Evolutionary conservation across 2,797 vertebrate species (phyloP), one percentile per base, ranked within the genome.

Genomic region (Muraenolepis orangiensis): DNA sequence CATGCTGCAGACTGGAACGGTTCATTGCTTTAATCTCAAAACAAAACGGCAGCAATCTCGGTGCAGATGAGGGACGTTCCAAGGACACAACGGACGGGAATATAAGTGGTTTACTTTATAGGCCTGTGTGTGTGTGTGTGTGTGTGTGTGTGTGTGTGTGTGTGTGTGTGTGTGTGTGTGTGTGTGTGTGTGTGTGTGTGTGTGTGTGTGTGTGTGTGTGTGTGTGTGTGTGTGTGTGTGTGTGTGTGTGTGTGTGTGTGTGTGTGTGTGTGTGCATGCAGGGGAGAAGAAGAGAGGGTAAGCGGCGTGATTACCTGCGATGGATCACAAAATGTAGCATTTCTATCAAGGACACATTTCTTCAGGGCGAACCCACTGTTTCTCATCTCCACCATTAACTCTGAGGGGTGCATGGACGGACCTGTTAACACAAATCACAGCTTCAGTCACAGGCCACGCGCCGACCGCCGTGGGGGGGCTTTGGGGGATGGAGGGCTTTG

Each of bases 361-460:
- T 99, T 99, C 93, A 99, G 95, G 90, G 96, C 96, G 95, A 99
- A 98, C 91, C 97, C 97, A 95, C 98, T 98, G 96, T 98, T 99
- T 94, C 97, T 96, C 97, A 99, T 99, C 96, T 99, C 97, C 85
- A 95, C 97, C 96, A 98, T 99, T 96, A 99, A 96, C 97, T 98
- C 97, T 66, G 96, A 98, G 95, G 98, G 97, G 96, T 98, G 97
- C 97, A 99, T 98, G 86, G 97, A 98, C 93, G 97, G 98, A 94
- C 97, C 97, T 99, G 96, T 94, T 96, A 96, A 95, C 92, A 95
- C 95, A 97, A 97, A 97, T 95, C 94, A 95, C 94, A 96, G 95
- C 95, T 91, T 97, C 94, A 95, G 94, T 94, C 93, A 93, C 95
- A 96, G 90, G 92, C 88, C 93, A 94, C 3, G 92, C 91, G 93